Base-by-base conservation (phyloP, 2,113 vertebrate genomes). In the Menura novaehollandiae region DNA sequence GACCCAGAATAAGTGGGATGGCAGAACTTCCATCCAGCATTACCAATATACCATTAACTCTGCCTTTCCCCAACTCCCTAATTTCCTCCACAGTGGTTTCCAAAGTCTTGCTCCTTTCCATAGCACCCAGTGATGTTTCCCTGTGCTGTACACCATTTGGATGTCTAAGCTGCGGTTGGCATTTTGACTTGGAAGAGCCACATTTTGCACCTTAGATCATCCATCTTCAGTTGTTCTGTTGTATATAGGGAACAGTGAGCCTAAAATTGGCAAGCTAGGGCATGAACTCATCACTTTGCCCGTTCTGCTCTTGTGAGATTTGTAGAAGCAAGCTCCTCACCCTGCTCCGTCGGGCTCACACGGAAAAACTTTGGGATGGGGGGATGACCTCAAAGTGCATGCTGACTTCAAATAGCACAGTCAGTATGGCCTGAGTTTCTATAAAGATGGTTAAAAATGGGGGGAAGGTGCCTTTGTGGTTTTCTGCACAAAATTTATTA, bases 271-370 rank as follows among this genome's bases (percentile, higher is more conserved):
- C 64, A 66, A 81, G 27, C 16, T 64, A 2, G 26, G 58, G 19
- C 49, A 35, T 39, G 47, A 67, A 51, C 10, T 28, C 17, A 12
- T 58, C 33, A 7, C 41, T 85, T 81, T 71, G 26, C 33, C 13
- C 28, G n/a, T 67, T 15, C 26, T 62, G 32, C 28, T 82, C 9
- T 1, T 16, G 26, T 59, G 17, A 20, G 24, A 63, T 75, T 69
- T 62, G 35, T 82, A 79, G 17, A 39, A 9, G 21, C 19, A 74
- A 64, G 32, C 27, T 60, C 3, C 2, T 71, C 13, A 7, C 20
- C 5, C 30, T 68, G 9, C 23, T 60, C 28, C 1, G 0, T 15
- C 1, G 1, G n/a, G 46, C 10, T 80, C 21, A 15, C 12, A 5
- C 28, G 17, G 37, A 35, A 37, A 52, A 72, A 73, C 11, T 66